These are phyloP conservation scores for Pardosa pseudoannulata DNA, from an alignment of 2,888 invertebrate genomes.

Conservation along the genomic window DNA sequence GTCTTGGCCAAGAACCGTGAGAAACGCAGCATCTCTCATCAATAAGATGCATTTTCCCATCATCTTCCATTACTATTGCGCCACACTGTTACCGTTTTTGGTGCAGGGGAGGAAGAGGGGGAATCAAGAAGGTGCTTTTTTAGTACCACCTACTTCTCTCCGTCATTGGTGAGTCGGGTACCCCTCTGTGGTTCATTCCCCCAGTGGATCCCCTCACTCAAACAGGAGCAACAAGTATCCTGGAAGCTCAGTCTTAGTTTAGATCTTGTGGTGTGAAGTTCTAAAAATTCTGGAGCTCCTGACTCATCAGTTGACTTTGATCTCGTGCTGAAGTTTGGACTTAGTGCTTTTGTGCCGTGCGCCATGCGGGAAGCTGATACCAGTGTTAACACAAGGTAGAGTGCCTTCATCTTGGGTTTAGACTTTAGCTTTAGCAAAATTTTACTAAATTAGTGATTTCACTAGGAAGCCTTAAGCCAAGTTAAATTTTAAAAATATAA, in stretches of 20 bases:
- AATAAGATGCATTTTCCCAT: slow-evolving; percentile 24
- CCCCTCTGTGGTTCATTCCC: slow-evolving; percentile 24
- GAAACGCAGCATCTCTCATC: slow-evolving; percentile 29
- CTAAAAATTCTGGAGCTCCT: slow-evolving; percentile 1
- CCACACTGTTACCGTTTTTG: slow-evolving; percentile 22
- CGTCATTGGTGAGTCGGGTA: slow-evolving; percentile 39
- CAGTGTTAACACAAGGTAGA: too few species aligned
- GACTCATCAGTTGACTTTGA: neutral
- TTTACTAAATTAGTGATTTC: too few species aligned
- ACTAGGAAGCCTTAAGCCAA: too few species aligned
- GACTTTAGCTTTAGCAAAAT: too few species aligned
- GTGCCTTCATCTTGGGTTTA: too few species aligned
- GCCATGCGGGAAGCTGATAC: too few species aligned
- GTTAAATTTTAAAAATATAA: too few species aligned
- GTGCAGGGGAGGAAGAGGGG: neutral
- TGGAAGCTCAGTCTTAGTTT: slow-evolving; percentile 34
- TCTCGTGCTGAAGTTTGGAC: neutral
- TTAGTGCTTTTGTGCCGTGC: neutral
- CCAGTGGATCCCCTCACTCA: slow-evolving; percentile 15
- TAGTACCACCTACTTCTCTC: slow-evolving; percentile 47
- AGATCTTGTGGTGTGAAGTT: slow-evolving; percentile 44
- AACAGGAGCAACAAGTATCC: slow-evolving; percentile 50
- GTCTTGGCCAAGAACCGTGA: slow-evolving; percentile 42
- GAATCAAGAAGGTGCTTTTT: slow-evolving; percentile 28
- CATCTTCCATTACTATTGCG: slow-evolving; percentile 36